phyloP scores from a whole-genome alignment of 2,113 vertebrate species.

The Scortum barcoo region DNA sequence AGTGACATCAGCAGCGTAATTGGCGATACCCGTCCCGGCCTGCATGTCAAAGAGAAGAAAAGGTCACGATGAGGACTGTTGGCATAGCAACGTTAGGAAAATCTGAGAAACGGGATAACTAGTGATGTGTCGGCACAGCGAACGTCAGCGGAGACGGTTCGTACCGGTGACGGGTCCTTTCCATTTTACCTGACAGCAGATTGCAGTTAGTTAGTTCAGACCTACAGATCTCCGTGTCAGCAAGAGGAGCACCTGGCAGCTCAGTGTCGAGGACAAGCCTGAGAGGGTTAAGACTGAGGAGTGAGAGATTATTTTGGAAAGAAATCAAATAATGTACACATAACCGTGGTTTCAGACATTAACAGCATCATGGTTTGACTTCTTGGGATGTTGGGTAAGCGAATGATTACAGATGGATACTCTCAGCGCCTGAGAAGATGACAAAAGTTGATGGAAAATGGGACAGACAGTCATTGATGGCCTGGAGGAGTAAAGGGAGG shows the following conservation, averaged over 20 bases:
- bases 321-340: neutral
- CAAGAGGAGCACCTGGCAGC: constrained; percentile 48
- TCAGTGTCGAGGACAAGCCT: constrained; percentile 29
- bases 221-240: constrained; percentile 48
- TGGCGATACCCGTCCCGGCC: neutral
- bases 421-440: neutral
- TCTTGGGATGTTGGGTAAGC: neutral
- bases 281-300: constrained; percentile 29
- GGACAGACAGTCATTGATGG: neutral
- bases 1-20: constrained; percentile 30
- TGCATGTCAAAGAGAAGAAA: constrained; percentile 32
- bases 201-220: constrained; percentile 59
- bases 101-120: constrained; percentile 48
- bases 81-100: constrained; percentile 46
- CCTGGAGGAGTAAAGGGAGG: neutral
- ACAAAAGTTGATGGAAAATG: constrained; percentile 3
- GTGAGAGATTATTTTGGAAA: constrained; percentile 25
- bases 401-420: neutral
- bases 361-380: neutral
- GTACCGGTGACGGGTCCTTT: constrained; percentile 53
- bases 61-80: constrained; percentile 24
- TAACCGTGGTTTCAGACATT: neutral
- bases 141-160: constrained; percentile 52
- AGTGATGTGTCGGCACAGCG: constrained; percentile 29
- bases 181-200: constrained; percentile 60